Evolutionary conservation across 1,140 invertebrate species (phyloP).

Genomic region (Oscheius sp.): DNA sequence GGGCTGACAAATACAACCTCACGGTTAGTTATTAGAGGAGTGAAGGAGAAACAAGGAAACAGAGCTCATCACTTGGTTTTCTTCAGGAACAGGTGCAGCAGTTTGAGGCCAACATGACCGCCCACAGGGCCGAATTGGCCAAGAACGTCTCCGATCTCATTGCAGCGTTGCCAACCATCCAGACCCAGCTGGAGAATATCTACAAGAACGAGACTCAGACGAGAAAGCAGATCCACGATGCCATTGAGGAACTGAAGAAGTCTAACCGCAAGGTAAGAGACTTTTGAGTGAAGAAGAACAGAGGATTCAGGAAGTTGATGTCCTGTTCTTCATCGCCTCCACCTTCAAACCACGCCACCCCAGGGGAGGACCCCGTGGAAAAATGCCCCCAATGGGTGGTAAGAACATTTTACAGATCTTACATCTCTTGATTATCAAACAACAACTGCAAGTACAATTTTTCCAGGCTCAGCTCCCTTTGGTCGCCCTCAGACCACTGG

Average conservation of each 20-base stretch:
- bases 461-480: too few species aligned
- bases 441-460: too few species aligned
- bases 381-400: too few species aligned
- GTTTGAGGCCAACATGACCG: not conserved
- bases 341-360: too few species aligned
- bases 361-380: too few species aligned
- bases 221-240: not conserved
- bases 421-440: too few species aligned
- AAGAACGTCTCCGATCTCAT: not conserved
- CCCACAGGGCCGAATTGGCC: not conserved
- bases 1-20: not conserved
- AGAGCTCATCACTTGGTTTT: not conserved
- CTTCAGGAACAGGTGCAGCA: not conserved
- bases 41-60: too few species aligned
- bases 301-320: not conserved
- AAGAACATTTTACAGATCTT: too few species aligned
- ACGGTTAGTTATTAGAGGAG: not conserved
- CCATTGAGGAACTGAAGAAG: not conserved
- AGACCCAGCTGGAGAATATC: not conserved
- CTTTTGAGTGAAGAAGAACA: not conserved
- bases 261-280: not conserved
- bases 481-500: too few species aligned
- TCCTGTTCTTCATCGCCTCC: not conserved
- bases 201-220: not conserved
- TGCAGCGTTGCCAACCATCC: not conserved